These are phyloP conservation scores for Ylistrum balloti DNA, from an alignment of 1,140 invertebrate genomes.

Conservation along the genomic window DNA sequence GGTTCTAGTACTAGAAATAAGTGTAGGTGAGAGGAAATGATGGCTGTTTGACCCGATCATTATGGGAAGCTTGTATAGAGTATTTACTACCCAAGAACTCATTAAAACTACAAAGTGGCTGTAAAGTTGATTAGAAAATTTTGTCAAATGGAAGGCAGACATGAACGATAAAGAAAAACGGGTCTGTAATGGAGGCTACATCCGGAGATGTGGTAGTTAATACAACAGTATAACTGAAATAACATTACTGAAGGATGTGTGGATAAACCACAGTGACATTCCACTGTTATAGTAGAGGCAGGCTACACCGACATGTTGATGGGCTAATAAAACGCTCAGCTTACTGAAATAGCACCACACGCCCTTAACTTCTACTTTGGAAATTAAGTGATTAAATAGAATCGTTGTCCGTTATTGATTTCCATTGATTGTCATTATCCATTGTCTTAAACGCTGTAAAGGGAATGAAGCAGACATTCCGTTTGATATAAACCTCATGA, in stretches of 20 bases:
- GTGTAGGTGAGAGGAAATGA: not conserved
- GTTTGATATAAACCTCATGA: not conserved
- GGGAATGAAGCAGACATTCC: not conserved
- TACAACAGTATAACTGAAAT: not conserved
- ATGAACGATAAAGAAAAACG: not conserved
- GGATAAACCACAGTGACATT: not conserved
- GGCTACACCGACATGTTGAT: not conserved
- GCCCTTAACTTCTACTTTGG: not conserved
- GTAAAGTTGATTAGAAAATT: conserved; percentile 35
- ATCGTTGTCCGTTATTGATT: not conserved
- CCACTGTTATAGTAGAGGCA: not conserved
- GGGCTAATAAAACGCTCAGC: not conserved
- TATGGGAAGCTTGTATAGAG: not conserved
- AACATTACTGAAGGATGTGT: not conserved
- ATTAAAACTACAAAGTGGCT: not conserved
- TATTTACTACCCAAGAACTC: conserved; percentile 6
- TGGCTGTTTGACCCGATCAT: not conserved
- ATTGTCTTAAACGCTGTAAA: not conserved
- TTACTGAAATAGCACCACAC: conserved; percentile 24
- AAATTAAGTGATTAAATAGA: not conserved
- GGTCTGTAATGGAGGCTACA: not conserved
- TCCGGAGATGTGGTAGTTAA: not conserved
- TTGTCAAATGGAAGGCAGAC: conserved; percentile 13
- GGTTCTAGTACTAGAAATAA: not conserved
- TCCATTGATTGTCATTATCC: not conserved